These are phyloP conservation scores for Anarrhichthys ocellatus DNA, from an alignment of 2,113 vertebrate genomes.

Conservation along the genomic window DNA sequence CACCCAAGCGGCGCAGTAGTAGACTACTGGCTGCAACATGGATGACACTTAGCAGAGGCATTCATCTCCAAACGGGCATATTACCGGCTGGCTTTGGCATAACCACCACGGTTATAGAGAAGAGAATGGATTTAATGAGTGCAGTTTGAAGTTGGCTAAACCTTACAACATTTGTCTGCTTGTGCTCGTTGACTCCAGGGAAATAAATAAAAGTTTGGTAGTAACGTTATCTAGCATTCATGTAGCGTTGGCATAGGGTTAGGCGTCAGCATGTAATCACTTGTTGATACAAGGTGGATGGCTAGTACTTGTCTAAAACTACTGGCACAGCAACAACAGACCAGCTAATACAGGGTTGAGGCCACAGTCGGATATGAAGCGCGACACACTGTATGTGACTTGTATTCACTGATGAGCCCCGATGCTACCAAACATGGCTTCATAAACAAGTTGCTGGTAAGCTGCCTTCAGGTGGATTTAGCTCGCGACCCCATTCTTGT, in stretches of 20 bases:
- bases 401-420: neutral
- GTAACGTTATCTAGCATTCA: neutral
- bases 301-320: neutral
- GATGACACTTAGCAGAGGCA: neutral
- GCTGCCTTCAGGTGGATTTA: slow-evolving; percentile 44
- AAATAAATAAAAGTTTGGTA: neutral
- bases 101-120: neutral
- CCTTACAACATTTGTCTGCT: neutral
- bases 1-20: neutral
- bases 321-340: neutral
- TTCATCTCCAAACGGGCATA: neutral
- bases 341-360: neutral
- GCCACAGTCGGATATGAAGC: neutral
- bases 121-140: neutral
- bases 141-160: neutral
- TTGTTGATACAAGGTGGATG: neutral
- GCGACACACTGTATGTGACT: neutral
- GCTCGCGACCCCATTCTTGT: slow-evolving; percentile 25
- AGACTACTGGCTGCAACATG: neutral
- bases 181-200: neutral
- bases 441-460: slow-evolving; percentile 12
- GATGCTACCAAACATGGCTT: slow-evolving; percentile 11
- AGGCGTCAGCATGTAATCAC: neutral
- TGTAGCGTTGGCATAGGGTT: no score
- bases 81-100: neutral